Evolutionary conservation across 2,888 invertebrate species (phyloP).

Genomic region (Crematogaster levior): DNA sequence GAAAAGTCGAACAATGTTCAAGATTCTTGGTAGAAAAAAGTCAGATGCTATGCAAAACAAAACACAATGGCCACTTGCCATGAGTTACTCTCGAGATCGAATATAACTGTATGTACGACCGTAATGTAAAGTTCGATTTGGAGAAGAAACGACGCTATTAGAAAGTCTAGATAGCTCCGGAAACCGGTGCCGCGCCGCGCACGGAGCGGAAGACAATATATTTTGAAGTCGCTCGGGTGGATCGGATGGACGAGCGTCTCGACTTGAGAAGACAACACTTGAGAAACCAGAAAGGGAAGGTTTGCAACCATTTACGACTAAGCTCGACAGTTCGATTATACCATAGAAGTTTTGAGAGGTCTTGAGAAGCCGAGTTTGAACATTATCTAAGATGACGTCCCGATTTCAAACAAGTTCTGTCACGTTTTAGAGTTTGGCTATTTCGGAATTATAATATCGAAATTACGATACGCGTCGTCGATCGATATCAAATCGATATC

Average conservation of each 20-base stretch:
- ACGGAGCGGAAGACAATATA: conserved; percentile 37
- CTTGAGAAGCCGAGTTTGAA: conserved; percentile 7
- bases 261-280: conserved; percentile 43
- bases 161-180: conserved; percentile 40
- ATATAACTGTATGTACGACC: not conserved
- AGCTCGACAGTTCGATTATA: conserved; percentile 40
- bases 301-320: conserved; percentile 31
- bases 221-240: conserved; percentile 41
- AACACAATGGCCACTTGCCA: not conserved
- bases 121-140: conserved; percentile 43
- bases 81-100: conserved; percentile 16
- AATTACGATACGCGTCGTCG: not conserved
- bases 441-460: not conserved
- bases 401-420: not conserved
- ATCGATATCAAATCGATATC: no score
- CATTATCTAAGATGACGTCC: conserved; percentile 12
- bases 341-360: conserved; percentile 22
- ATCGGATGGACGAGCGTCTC: conserved; percentile 41
- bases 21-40: not conserved
- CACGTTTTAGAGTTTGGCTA: not conserved
- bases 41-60: not conserved
- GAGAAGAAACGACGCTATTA: conserved; percentile 43
- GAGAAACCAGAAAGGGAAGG: conserved; percentile 15
- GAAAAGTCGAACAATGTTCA: not conserved
- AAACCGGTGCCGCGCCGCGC: conserved; percentile 14